Evolutionary conservation across 2,888 invertebrate species (phyloP).

Genomic region (Nycteola revayana): DNA sequence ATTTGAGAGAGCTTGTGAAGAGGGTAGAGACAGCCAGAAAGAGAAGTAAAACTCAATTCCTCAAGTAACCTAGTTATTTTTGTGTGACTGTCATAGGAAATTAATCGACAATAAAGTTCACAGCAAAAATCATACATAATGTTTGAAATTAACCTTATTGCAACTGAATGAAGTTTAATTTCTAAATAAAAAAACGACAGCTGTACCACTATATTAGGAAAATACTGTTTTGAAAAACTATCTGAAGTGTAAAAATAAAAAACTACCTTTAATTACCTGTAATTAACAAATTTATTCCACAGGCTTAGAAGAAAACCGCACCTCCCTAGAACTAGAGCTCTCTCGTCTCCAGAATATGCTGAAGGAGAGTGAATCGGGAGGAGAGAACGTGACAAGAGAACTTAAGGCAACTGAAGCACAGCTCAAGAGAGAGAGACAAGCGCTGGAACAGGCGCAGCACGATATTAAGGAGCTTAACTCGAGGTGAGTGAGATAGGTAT

Average conservation of each 20-base stretch:
- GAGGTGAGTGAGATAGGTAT: constrained; percentile 41
- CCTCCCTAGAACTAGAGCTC: constrained; percentile 88
- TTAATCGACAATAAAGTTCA: no score
- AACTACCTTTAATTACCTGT: no score
- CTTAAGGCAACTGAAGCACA: constrained; percentile 85
- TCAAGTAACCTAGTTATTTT: no score
- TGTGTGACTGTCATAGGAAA: no score
- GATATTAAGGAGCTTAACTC: constrained; percentile 90
- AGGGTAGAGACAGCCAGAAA: no score
- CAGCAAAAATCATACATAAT: no score
- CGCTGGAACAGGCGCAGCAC: constrained; percentile 86
- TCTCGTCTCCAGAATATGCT: constrained; percentile 86
- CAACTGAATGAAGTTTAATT: neutral
- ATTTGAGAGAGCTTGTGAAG: no score
- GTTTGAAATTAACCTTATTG: neutral
- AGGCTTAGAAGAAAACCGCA: constrained; percentile 90
- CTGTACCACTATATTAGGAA: neutral
- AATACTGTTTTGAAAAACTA: neutral
- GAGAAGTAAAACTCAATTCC: no score
- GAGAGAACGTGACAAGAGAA: constrained; percentile 87
- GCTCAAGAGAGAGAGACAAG: constrained; percentile 85
- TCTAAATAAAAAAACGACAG: neutral
- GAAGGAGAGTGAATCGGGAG: constrained; percentile 85
- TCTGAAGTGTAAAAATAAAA: no score
- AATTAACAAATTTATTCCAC: constrained; percentile 3